Evolutionary conservation across 2,888 invertebrate genomes (phyloP).

Genomic region (Flexamia atlantica): DNA sequence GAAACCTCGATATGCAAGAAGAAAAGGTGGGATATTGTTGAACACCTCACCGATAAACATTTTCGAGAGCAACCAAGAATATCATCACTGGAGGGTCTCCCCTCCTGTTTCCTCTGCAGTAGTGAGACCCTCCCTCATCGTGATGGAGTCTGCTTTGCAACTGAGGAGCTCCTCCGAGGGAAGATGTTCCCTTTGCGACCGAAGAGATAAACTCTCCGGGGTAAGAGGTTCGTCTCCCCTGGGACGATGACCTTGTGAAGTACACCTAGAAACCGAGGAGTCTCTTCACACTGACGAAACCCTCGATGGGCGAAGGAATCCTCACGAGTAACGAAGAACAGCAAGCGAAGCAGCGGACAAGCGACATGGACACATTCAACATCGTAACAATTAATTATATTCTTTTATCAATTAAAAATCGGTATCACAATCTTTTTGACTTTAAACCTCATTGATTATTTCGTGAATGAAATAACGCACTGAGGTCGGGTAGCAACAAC

Average conservation of each 20-base stretch:
- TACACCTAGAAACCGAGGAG: background rate
- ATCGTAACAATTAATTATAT: slow-evolving; percentile 62
- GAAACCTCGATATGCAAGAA: slow-evolving; percentile 9
- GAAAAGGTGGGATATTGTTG: background rate
- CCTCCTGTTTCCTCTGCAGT: background rate
- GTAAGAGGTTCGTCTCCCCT: background rate
- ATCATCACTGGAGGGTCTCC: background rate
- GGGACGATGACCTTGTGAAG: background rate
- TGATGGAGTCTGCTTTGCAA: background rate
- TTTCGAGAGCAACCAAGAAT: background rate
- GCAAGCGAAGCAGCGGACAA: slow-evolving; percentile 44
- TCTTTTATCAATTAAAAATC: slow-evolving; percentile 67
- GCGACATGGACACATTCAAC: slow-evolving; percentile 58
- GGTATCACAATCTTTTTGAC: slow-evolving; percentile 71
- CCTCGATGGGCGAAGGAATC: background rate
- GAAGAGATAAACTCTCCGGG: background rate
- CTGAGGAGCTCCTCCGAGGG: too few species aligned
- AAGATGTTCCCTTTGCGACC: too few species aligned
- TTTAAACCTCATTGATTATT: slow-evolving; percentile 65
- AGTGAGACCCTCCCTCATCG: background rate
- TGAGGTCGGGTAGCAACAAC: slow-evolving; percentile 61
- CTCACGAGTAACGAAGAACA: slow-evolving; percentile 28
- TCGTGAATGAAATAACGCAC: slow-evolving; percentile 61
- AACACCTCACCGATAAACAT: background rate
- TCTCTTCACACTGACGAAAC: background rate